Conservation (phyloP, 2,113 vertebrate genomes). For the Damaliscus lunatus region DNA sequence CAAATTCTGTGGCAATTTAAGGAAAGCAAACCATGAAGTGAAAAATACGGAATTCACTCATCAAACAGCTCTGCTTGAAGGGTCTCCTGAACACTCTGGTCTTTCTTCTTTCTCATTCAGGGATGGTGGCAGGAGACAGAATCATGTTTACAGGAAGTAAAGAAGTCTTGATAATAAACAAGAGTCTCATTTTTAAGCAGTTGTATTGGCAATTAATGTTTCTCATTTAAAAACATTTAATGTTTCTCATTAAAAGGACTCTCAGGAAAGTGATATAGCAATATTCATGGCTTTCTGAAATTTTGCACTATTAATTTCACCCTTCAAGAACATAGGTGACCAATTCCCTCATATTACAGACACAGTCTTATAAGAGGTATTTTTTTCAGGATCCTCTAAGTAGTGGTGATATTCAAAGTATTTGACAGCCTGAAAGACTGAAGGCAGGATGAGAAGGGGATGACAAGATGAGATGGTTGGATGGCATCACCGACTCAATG, state of each 20-base stretch:
- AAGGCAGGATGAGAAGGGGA: background rate
- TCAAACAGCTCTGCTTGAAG: background rate
- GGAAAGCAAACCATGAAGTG: background rate
- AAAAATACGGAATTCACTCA: background rate
- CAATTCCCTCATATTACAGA: background rate
- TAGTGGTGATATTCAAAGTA: background rate
- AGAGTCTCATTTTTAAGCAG: background rate
- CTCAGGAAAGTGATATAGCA: background rate
- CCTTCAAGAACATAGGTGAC: background rate
- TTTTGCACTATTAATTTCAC: background rate
- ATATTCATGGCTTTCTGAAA: background rate
- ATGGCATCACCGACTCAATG: background rate
- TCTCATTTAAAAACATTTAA: background rate
- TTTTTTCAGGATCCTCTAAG: background rate
- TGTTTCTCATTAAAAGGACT: background rate
- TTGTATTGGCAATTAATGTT: background rate
- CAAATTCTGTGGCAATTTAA: background rate
- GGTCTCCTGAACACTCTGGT: background rate
- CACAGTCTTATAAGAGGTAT: background rate
- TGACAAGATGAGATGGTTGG: background rate
- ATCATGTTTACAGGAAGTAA: background rate
- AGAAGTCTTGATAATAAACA: background rate
- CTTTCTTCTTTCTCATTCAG: background rate
- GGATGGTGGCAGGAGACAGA: background rate
- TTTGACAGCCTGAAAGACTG: background rate